Conservation (phyloP, 1,140 invertebrate genomes). For the Melanaphis sacchari region DNA sequence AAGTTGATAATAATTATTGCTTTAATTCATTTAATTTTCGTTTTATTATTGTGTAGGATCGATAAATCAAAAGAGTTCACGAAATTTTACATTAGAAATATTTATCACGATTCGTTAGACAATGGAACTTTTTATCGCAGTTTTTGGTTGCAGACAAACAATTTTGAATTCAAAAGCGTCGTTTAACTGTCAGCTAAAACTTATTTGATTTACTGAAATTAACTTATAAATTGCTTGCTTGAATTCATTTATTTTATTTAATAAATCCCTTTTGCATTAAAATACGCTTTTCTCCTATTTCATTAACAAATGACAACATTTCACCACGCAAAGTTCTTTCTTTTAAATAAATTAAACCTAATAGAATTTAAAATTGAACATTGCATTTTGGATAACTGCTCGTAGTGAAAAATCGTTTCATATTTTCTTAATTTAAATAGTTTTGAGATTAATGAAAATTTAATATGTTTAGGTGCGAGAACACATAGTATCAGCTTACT, state of each 20-base stretch:
- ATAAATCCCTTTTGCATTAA: neutral
- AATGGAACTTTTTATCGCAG: slow-evolving; percentile 9
- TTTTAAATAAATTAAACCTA: slow-evolving; percentile 1
- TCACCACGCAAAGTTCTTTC: neutral
- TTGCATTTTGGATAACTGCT: neutral
- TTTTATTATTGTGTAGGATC: neutral
- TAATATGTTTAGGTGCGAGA: neutral
- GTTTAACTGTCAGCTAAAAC: slow-evolving; percentile 5
- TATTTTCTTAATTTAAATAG: slow-evolving; percentile 16
- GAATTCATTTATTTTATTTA: neutral
- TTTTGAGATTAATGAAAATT: neutral
- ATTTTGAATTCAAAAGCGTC: neutral
- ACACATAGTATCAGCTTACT: neutral
- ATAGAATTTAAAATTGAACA: slow-evolving; percentile 1
- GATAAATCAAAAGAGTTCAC: neutral
- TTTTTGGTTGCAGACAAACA: neutral
- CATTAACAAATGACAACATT: neutral
- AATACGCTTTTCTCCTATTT: neutral
- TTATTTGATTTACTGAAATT: slow-evolving; percentile 2
- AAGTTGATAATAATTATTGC: neutral
- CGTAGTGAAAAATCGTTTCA: neutral
- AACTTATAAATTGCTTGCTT: slow-evolving; percentile 13
- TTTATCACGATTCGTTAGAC: neutral
- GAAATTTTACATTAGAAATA: neutral
- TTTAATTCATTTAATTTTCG: neutral